A percentile compares a stretch with the other conserved stretches of the same genome.
These are phyloP conservation scores for Montifringilla adamsi DNA, from an alignment of 2,113 vertebrate species.

Conservation along the genomic window DNA sequence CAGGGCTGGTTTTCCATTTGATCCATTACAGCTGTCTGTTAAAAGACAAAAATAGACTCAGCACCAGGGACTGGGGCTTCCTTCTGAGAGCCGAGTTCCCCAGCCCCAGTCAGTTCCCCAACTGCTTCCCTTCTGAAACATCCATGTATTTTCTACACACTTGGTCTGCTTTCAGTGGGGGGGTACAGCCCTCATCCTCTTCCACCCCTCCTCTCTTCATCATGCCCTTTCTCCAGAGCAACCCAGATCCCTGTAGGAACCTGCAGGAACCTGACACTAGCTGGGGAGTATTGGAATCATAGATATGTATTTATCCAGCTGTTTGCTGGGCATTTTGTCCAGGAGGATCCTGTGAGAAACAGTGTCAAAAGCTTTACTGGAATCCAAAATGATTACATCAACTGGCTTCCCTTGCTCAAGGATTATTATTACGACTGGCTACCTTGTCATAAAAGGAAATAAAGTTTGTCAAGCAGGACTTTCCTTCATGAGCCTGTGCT, in stretches of 20 bases:
- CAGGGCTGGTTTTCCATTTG: not conserved
- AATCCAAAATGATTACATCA: not conserved
- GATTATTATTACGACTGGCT: not conserved
- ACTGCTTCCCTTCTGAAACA: not conserved
- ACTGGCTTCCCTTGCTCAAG: not conserved
- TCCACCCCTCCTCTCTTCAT: not conserved
- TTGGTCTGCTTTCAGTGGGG: not conserved
- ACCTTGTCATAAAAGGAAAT: not conserved
- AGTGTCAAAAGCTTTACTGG: not conserved
- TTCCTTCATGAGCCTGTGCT: not conserved
- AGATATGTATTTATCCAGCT: not conserved
- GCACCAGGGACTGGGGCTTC: not conserved
- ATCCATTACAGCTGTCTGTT: not conserved
- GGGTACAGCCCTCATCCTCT: not conserved
- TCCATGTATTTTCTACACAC: not conserved
- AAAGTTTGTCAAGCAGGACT: not conserved
- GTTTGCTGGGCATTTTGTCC: not conserved
- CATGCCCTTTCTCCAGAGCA: not conserved
- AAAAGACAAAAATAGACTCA: constrained; percentile 22
- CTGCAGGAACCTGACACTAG: fast-evolving
- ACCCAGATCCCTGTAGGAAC: not conserved
- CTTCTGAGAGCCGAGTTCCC: not conserved
- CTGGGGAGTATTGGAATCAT: not conserved
- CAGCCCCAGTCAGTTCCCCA: not conserved
- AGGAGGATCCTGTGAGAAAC: not conserved